Base-by-base conservation (phyloP, 2,797 vertebrate species). In the Spheniscus humboldti region DNA sequence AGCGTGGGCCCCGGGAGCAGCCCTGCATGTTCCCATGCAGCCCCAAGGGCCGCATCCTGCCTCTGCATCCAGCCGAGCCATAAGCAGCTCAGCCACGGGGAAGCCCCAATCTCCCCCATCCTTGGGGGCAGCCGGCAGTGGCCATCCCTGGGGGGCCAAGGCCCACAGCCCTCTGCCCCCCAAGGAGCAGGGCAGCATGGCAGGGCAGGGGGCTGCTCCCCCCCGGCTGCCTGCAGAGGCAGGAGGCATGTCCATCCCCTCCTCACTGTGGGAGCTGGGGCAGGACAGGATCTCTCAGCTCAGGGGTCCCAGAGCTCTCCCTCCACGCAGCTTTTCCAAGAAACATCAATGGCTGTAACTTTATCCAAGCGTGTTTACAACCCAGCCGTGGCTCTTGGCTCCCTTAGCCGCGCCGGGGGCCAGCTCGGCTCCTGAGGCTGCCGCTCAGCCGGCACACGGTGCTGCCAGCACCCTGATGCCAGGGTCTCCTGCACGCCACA, bases 321-420 rank as follows among this genome's bases (percentile, higher is more conserved):
- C 57, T 78, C 30, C 30, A 1, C 1, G 4, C 72, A n/a, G 87
- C 66, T 37, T 74, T 82, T 67, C 85, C 86, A 47, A 53, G 86
- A 76, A 72, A 75, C 43, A 92, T 84, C 87, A 52, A 94, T 53
- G 47, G 80, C 77, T 92, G 92, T 93, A 94, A 94, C 73, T 64
- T 59, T 79, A 97, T 9, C 94, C 55, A 14, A 7, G 16, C 11
- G 2, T 90, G 85, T 95, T 96, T 97, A 92, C 87, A 94, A 12
- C 62, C 79, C 91, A 87, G 83, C 81, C 14, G 7, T 10, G 4
- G 31, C 41, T 81, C 90, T 82, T 80, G 87, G 92, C 89, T 96
- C 74, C 30, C 64, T 55, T 6, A 3, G 62, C 72, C 1, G 9
- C 1, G 52, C 59, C 8, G 18, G 71, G 63, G 63, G 86, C 84